phyloP scores from a whole-genome alignment of 2,888 invertebrate genomes.

The Catocala sponsa region DNA sequence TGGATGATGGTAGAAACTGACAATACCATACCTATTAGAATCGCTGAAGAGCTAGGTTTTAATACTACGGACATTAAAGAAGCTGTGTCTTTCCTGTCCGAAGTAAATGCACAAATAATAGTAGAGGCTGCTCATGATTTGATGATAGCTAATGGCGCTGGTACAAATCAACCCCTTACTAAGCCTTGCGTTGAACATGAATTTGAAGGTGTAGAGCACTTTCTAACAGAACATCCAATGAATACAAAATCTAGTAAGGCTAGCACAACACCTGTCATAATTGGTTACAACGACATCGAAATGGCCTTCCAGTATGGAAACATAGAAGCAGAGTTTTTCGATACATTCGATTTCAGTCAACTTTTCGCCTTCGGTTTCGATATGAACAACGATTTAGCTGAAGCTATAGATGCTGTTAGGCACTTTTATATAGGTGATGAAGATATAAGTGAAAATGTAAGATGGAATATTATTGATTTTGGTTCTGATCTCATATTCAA shows the following conservation, averaged over 20 bases:
- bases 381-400: too few species aligned
- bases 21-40: constrained; percentile 15
- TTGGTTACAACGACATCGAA: constrained; percentile 30
- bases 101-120: constrained; percentile 11
- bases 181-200: constrained; percentile 29
- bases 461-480: constrained; percentile 12
- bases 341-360: constrained; percentile 12
- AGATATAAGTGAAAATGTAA: constrained; percentile 8
- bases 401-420: too few species aligned
- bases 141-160: neutral
- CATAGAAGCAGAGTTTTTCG: constrained; percentile 2
- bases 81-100: constrained; percentile 23
- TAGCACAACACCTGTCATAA: constrained; percentile 15
- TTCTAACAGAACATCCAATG: constrained; percentile 25
- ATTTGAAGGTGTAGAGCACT: constrained; percentile 26
- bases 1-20: constrained; percentile 18
- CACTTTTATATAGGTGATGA: constrained; percentile 35
- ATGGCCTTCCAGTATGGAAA: constrained; percentile 6
- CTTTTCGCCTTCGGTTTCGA: constrained; percentile 22
- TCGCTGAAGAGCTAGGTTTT: constrained; percentile 27
- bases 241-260: constrained; percentile 21
- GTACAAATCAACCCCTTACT: neutral
- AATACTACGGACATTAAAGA: constrained; percentile 21
- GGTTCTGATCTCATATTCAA: constrained; percentile 14
- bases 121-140: constrained; percentile 14